Evolutionary conservation across 2,797 vertebrate genomes (phyloP).

Genomic region (Mormyrus hasselquistii): DNA sequence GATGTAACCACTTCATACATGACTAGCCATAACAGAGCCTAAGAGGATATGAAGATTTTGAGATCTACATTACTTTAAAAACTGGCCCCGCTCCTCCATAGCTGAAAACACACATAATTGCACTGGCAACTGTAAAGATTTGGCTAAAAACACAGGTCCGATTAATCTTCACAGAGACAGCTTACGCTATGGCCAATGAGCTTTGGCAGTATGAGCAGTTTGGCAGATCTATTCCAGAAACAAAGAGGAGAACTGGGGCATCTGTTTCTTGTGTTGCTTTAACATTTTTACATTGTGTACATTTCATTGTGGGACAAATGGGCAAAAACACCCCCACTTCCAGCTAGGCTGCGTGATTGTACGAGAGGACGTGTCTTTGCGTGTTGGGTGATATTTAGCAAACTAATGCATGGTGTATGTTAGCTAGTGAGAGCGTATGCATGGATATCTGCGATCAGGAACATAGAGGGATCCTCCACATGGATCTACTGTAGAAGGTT

Average conservation of each 20-base stretch:
- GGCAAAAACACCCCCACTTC: not conserved
- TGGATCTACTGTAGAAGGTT: not conserved
- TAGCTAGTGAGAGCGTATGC: not conserved
- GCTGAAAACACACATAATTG: not conserved
- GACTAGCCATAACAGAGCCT: not conserved
- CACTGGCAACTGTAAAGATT: not conserved
- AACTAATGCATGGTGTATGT: not conserved
- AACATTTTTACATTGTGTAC: conserved; percentile 18
- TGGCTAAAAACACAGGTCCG: conserved; percentile 12
- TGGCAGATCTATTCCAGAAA: conserved; percentile 37
- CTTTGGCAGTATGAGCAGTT: conserved; percentile 14
- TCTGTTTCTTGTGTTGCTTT: conserved; percentile 25
- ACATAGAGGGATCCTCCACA: not conserved
- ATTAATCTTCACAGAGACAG: conserved; percentile 14
- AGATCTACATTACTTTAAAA: not conserved
- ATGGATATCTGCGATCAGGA: not conserved
- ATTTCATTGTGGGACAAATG: conserved; percentile 14
- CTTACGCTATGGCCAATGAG: not conserved
- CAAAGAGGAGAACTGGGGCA: conserved; percentile 31
- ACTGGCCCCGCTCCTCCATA: not conserved
- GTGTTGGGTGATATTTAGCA: not conserved
- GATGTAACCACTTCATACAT: not conserved
- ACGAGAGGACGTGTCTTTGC: not conserved
- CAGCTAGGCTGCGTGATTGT: not conserved
- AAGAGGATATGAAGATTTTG: not conserved